Evolutionary conservation across 2,888 invertebrate species (phyloP).

Genomic region (Trilocha varians): DNA sequence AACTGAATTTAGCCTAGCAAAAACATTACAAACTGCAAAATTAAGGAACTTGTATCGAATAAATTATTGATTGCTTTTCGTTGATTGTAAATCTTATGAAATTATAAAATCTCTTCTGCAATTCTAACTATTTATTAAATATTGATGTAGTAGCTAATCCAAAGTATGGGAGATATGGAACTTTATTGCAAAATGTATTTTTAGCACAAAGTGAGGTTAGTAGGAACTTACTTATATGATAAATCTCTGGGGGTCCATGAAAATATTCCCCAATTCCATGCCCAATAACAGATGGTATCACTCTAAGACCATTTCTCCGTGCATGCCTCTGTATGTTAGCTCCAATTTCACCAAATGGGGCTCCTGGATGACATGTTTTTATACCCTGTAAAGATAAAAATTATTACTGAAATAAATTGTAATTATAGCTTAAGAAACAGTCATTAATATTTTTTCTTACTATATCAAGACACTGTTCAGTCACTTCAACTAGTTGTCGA

Average conservation of each 20-base stretch:
- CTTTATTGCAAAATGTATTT: background rate
- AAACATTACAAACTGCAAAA: too few species aligned
- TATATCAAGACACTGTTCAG: constrained; percentile 79
- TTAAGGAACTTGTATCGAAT: too few species aligned
- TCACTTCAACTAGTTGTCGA: constrained; percentile 77
- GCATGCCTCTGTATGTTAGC: constrained; percentile 77
- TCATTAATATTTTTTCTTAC: constrained; percentile 40
- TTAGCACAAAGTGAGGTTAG: constrained; percentile 2
- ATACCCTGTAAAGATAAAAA: constrained; percentile 54
- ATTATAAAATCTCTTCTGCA: too few species aligned
- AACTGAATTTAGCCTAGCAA: too few species aligned
- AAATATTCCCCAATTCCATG: constrained; percentile 95
- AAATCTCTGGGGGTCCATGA: constrained; percentile 93
- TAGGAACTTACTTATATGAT: constrained; percentile 80
- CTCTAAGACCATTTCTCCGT: constrained; percentile 72
- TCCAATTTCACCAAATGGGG: constrained; percentile 76
- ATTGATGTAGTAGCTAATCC: too few species aligned
- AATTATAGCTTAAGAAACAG: background rate
- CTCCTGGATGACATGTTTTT: constrained; percentile 73
- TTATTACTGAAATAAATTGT: background rate
- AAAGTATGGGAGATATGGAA: background rate
- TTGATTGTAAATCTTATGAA: too few species aligned
- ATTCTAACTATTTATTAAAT: too few species aligned
- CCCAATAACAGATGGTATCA: constrained; percentile 88
- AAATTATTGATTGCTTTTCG: too few species aligned